phyloP scores from a whole-genome alignment of 1,140 invertebrate genomes.

The Trypoxylus dichotomus region DNA sequence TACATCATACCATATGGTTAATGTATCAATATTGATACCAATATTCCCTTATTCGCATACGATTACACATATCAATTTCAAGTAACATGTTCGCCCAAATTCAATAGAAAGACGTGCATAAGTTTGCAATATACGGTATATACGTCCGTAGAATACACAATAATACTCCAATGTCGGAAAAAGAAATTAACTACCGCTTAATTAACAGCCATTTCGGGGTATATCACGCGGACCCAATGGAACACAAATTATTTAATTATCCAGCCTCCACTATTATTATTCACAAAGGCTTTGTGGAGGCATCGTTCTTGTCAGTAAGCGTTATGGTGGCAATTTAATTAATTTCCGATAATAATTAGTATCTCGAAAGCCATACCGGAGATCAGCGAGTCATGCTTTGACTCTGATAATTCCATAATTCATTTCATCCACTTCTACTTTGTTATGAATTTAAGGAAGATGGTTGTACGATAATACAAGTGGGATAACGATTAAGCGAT shows the following conservation, averaged over 20 bases:
- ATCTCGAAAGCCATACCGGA: neutral
- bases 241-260: constrained; percentile 26
- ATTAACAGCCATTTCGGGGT: constrained; percentile 1
- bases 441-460: too few species aligned
- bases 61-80: too few species aligned
- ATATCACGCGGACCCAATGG: neutral
- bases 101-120: neutral
- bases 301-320: neutral
- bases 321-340: constrained; percentile 25
- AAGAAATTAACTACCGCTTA: constrained; percentile 11
- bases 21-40: too few species aligned
- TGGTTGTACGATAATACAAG: too few species aligned
- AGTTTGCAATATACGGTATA: neutral
- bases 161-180: neutral
- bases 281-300: constrained; percentile 21
- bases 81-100: neutral
- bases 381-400: neutral
- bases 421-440: neutral
- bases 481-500: too few species aligned
- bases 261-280: constrained; percentile 11
- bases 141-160: neutral
- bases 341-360: constrained; percentile 24
- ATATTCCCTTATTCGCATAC: too few species aligned
- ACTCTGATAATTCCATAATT: neutral
- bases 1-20: too few species aligned